Evolutionary conservation across 2,888 invertebrate genomes (phyloP).

Genomic region (Pecten maximus): DNA sequence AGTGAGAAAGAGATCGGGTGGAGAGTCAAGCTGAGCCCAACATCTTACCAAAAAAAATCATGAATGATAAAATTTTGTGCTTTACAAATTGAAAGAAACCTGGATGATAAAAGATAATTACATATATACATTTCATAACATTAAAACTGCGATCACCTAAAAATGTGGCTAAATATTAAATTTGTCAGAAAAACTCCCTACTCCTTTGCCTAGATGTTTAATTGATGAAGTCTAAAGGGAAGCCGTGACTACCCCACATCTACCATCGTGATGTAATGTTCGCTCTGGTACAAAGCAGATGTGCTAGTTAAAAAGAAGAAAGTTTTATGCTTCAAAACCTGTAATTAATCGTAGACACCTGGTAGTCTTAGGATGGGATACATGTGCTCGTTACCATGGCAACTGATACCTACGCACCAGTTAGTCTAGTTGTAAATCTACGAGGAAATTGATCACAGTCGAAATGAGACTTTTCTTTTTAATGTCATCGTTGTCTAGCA

Average conservation of each 20-base stretch:
- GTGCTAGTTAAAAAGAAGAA: slow-evolving; percentile 23
- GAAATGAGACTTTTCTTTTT: slow-evolving; percentile 1
- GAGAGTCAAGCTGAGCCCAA: not conserved
- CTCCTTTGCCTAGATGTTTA: not conserved
- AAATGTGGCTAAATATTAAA: no score
- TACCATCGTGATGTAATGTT: not conserved
- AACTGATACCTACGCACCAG: not conserved
- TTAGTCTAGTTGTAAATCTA: not conserved
- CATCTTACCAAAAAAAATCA: not conserved
- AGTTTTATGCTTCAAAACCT: not conserved
- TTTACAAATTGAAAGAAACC: not conserved
- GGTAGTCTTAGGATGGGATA: not conserved
- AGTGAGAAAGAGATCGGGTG: not conserved
- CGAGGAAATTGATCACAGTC: not conserved
- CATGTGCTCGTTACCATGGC: not conserved
- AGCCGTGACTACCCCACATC: not conserved
- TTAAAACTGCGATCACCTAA: no score
- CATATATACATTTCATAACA: not conserved
- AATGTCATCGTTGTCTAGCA: not conserved
- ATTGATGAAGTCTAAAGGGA: not conserved
- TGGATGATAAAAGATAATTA: not conserved
- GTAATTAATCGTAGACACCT: slow-evolving; percentile 17
- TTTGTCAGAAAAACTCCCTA: no score
- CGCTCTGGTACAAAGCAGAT: not conserved
- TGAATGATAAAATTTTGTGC: not conserved